Conservation (phyloP, 1,140 invertebrate species). For the Drosophila kohkoa region DNA sequence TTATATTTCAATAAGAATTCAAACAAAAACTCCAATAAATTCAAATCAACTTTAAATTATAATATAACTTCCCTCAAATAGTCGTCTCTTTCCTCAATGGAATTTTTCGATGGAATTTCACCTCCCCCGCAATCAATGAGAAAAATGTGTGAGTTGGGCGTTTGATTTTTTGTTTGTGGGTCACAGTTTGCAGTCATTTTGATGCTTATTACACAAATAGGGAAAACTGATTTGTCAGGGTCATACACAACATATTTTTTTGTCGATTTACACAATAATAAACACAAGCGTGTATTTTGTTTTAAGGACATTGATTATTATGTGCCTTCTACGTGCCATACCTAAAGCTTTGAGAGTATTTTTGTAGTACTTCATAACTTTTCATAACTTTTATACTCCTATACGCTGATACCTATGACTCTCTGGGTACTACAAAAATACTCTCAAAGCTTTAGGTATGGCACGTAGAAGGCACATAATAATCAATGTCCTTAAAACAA, state of each 20-base stretch:
- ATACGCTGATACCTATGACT: too few species aligned
- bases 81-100: constrained; percentile 40
- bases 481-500: constrained; percentile 44
- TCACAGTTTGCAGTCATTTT: constrained; percentile 43
- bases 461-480: constrained; percentile 6
- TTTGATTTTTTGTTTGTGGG: constrained; percentile 34
- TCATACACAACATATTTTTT: constrained; percentile 68
- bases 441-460: too few species aligned
- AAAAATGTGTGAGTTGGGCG: constrained; percentile 26
- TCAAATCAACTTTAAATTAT: neutral
- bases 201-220: constrained; percentile 74
- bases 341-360: too few species aligned
- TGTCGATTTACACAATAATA: constrained; percentile 61
- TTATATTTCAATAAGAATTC: neutral
- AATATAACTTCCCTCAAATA: too few species aligned
- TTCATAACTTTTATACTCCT: too few species aligned
- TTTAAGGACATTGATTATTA: constrained; percentile 41
- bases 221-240: constrained; percentile 78
- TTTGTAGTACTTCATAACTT: too few species aligned
- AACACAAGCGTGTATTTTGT: constrained; percentile 57
- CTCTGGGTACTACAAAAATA: too few species aligned
- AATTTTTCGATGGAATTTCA: constrained; percentile 64
- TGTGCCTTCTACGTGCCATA: neutral
- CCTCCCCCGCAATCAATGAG: constrained; percentile 58
- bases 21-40: neutral